Base-by-base conservation (phyloP, 1,140 invertebrate genomes). In the Planococcus citri region DNA sequence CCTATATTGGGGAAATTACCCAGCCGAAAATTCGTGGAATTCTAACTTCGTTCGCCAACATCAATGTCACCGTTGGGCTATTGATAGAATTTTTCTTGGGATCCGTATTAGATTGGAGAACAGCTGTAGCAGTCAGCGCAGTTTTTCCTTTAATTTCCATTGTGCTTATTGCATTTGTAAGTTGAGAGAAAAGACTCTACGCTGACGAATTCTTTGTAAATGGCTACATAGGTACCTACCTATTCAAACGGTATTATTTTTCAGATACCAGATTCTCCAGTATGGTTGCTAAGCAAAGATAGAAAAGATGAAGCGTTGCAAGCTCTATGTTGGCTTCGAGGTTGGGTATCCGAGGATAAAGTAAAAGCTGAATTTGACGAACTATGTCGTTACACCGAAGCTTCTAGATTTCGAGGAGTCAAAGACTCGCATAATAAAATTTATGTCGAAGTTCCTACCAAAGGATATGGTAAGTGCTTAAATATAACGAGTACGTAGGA, bases 231-330 rank as follows among this genome's bases (percentile, higher is more conserved):
- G n/a, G n/a, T n/a, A n/a, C n/a, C n/a, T n/a, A n/a, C n/a, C n/a
- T 33, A 33, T 33, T 33, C 12, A 3, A 33, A 6, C 29, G 12
- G 29, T 33, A 6, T 33, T 6, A 3, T 33, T 33, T 3, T 12
- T 3, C 69, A 83, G 82, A 77, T 86, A 10, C 86, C 86, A 8
- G 87, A 88, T 77, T 85, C 85, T 1, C 87, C 87, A 27, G 78
- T 86, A 12, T 88, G 86, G 85, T 76, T 85, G 1, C 72, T 84
- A 64, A 78, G 79, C 10, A 79, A 79, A 74, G 79, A 81, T 3
- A 74, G 78, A 68, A 77, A 78, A 29, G 78, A 80, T 10, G 81
- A 83, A 20, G 81, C 83, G 0, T 72, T 79, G 21, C 77, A 77
- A 60, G 77, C 80, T 0, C 73, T 84, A 0, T 79, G 79, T 41